phyloP scores from a whole-genome alignment of 2,888 invertebrate genomes.

The Lycia hirtaria region DNA sequence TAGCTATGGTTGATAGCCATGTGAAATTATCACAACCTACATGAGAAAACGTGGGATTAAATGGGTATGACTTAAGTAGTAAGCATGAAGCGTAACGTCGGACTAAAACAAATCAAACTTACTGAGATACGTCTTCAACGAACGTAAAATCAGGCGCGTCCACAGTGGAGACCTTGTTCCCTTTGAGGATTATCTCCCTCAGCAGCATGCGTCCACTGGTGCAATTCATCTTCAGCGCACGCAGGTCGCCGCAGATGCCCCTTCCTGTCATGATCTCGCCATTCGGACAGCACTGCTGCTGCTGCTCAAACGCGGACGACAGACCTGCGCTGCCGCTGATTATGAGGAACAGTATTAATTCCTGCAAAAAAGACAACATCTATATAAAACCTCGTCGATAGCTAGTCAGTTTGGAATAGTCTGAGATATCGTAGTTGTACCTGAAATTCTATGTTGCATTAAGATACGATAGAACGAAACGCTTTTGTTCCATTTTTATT shows the following conservation, averaged over 20 bases:
- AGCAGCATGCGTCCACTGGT: conserved; percentile 66
- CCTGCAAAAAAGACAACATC: conserved; percentile 54
- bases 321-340: conserved; percentile 50
- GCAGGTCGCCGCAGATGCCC: conserved; percentile 54
- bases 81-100: too few species aligned
- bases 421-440: too few species aligned
- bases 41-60: too few species aligned
- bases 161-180: conserved; percentile 66
- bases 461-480: too few species aligned
- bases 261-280: conserved; percentile 51
- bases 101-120: conserved; percentile 25
- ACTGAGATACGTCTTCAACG: conserved; percentile 69
- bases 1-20: not conserved
- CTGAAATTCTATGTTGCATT: too few species aligned
- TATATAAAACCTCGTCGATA: not conserved
- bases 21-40: not conserved
- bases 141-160: conserved; percentile 68
- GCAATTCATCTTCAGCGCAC: conserved; percentile 58
- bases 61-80: too few species aligned
- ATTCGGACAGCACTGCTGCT: conserved; percentile 65
- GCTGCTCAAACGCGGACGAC: conserved; percentile 37
- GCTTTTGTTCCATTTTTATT: too few species aligned
- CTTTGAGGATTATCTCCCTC: conserved; percentile 62
- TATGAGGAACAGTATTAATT: conserved; percentile 56
- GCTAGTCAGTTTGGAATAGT: too few species aligned